Base-by-base conservation (phyloP, 2,797 vertebrate species). In the Anguilla anguilla region DNA sequence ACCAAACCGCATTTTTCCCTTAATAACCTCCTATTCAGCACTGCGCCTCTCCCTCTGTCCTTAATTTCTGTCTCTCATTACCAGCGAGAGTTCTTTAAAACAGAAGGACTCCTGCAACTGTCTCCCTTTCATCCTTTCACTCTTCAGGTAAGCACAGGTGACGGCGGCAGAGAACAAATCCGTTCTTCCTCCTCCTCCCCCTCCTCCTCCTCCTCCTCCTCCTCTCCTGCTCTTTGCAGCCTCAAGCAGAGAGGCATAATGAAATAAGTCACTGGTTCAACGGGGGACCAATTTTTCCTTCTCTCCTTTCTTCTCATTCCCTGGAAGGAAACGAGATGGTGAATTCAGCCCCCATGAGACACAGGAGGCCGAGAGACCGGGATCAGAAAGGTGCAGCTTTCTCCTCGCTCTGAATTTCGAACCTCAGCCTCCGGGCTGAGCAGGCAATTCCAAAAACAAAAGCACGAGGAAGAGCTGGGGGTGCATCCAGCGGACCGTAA, bases 361-460 rank as follows among this genome's bases (percentile, higher is more conserved):
- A 59, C 81, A 72, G 90, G 86, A 90, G 94, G 93, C 86, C 86
- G 85, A 83, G 64, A 86, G 91, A 94, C 93, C 96, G 95, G 96
- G 94, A 94, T 92, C 92, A 95, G 94, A 93, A 93, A 92, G 93
- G 95, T 96, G 95, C 95, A 95, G 96, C 96, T 96, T 95, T 96
- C 94, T 94, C 92, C 91, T 90, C 4, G 92, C 90, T 93, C 92
- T 25, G 31, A 46, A 3, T 19, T 79, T 17, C 3, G 39, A 43
- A 35, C 17, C 91, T 92, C 87, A 59, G 93, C 93, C 69, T 87
- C 74, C 72, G 35, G 86, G 55, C n/a, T 43, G 77, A 51, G 67
- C 74, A 84, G 82, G 95, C 93, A 94, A 74, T 84, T 28, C 64
- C 87, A 84, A 82, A 84, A 87, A 84, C 39, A 84, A 83, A 74